Evolutionary conservation across 2,113 vertebrate genomes (phyloP), one percentile per base, ranked within the genome.

Genomic region (Larimichthys crocea): DNA sequence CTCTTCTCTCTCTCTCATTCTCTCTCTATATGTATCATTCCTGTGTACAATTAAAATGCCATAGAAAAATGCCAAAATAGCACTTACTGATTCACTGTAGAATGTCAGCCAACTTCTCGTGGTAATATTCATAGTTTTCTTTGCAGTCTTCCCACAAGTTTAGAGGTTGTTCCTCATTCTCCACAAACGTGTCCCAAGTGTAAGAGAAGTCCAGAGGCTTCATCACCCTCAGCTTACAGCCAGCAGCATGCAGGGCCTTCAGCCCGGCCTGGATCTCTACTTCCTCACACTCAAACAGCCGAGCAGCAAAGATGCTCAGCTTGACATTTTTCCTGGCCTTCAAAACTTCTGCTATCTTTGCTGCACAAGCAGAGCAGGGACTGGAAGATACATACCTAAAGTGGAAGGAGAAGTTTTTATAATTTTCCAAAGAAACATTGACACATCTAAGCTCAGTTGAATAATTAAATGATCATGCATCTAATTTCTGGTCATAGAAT

Each of bases 141-240:
- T 98, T 97, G 89, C 98, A 97, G 96, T 99, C 98, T 85, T 98
- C 98, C 98, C 98, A 99, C 5, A 96, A 96, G 76, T 94, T 94
- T 20, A 99, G 97, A 22, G 89, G 82, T 89, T 97, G 90, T 1
- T 97, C 96, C 42, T 99, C 97, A 6, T 95, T 95, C 82, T 99
- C 97, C 84, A 98, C 97, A 85, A 98, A 99, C 42, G 98, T 97
- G 92, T 98, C 95, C 98, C 98, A 99, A 44, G 95, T 92, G 76
- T 97, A 97, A 76, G 95, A 96, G 95, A 98, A 99, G 93, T 99
- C 98, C 88, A 97, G 93, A 74, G 96, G 96, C 93, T 98, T 98
- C 98, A 99, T 99, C 86, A 99, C 93, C 74, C 96, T 96, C 67
- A 99, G 89, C 62, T 96, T 96, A 88, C 97, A 99, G 77, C 97